Percentiles rank a stretch among this genome's conserved stretches.
Conservation (phyloP, 2,888 invertebrate species). For the Thysanoteuthis rhombus region DNA sequence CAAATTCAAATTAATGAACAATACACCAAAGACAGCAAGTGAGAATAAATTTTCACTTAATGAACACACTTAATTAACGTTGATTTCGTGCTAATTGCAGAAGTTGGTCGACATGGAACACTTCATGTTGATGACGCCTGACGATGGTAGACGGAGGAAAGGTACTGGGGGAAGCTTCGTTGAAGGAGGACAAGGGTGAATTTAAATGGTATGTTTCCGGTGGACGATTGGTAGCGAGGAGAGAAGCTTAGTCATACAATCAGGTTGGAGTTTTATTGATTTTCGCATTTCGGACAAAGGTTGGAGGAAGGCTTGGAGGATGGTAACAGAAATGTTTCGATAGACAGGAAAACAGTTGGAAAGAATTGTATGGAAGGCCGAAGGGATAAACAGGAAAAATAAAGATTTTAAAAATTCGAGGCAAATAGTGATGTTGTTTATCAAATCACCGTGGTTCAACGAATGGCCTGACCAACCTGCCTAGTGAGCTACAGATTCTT, state of each 20-base stretch:
- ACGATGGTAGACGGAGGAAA: not conserved
- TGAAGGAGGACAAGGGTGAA: not conserved
- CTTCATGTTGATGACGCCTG: not conserved
- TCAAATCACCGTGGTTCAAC: no score
- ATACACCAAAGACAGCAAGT: not conserved
- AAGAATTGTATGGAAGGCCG: not conserved
- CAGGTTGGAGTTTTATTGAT: not conserved
- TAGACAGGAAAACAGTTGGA: no score
- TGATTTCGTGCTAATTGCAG: not conserved
- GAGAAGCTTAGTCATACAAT: not conserved
- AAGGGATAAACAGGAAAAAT: not conserved
- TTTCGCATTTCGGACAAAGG: not conserved
- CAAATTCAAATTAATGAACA: not conserved
- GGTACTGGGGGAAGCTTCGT: not conserved
- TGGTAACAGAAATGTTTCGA: not conserved
- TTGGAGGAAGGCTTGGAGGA: not conserved
- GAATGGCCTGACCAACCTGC: no score
- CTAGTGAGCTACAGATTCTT: no score
- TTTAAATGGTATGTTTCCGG: not conserved
- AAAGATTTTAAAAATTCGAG: not conserved
- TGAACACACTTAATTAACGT: not conserved
- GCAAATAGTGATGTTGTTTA: not conserved
- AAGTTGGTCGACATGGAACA: not conserved
- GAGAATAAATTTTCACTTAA: not conserved
- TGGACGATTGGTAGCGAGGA: not conserved